These are phyloP conservation scores for Cyprinus carpio DNA, from an alignment of 2,113 vertebrate genomes.

Conservation along the genomic window DNA sequence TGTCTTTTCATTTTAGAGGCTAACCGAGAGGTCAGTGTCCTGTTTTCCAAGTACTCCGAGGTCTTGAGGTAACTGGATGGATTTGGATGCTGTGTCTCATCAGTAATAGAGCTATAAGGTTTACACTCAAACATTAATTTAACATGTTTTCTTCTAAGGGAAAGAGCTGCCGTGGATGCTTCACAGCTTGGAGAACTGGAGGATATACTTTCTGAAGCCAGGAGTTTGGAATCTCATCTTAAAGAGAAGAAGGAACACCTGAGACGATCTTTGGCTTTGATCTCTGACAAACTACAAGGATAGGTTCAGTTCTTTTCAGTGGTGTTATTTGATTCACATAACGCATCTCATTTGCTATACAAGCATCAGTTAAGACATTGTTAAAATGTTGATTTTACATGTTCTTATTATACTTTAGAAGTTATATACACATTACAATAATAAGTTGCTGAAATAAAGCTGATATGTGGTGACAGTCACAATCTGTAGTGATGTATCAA, in stretches of 20 bases:
- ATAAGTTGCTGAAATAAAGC: background rate
- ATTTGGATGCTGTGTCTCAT: background rate
- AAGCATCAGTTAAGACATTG: background rate
- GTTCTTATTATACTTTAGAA: background rate
- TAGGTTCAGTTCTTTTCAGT: constrained; percentile 42
- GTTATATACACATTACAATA: background rate
- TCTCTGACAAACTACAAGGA: constrained; percentile 71
- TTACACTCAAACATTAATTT: background rate
- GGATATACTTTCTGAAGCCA: constrained; percentile 66
- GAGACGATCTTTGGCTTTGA: constrained; percentile 62
- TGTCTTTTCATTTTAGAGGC: constrained; percentile 59
- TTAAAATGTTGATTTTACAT: background rate
- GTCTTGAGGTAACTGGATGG: constrained; percentile 65
- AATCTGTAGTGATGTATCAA: background rate
- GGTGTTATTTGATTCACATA: background rate
- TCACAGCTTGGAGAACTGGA: constrained; percentile 70
- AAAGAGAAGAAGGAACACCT: constrained; percentile 72
- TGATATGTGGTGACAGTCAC: background rate
- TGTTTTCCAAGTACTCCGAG: constrained; percentile 66
- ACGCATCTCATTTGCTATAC: background rate
- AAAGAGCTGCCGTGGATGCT: constrained; percentile 64
- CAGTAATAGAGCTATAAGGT: background rate
- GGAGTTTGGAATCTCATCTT: constrained; percentile 65
- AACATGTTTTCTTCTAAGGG: constrained; percentile 40
- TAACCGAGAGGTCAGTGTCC: constrained; percentile 60